Evolutionary conservation across 2,888 invertebrate species (phyloP).

Genomic region (Nemapogon koenigi): DNA sequence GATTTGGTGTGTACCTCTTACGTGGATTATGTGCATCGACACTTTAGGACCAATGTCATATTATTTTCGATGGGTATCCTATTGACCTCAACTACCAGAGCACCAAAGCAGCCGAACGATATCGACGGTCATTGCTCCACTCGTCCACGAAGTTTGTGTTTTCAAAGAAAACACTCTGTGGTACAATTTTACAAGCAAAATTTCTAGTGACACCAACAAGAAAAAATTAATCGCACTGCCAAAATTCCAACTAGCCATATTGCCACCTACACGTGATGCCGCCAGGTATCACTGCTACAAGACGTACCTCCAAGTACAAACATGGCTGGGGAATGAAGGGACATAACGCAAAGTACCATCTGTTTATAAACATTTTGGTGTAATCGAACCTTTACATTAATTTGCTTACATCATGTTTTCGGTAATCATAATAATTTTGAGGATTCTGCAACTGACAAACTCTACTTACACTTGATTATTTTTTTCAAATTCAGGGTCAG

Average conservation of each 20-base stretch:
- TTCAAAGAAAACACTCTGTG: slow-evolving; percentile 4
- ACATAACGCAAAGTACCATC: no score
- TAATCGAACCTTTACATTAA: background rate
- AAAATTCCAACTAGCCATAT: slow-evolving; percentile 3
- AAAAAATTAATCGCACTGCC: slow-evolving; percentile 11
- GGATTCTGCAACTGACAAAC: no score
- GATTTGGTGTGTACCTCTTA: background rate
- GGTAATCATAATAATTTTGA: no score
- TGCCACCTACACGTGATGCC: slow-evolving; percentile 3
- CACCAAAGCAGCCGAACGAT: slow-evolving; percentile 5
- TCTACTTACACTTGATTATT: no score
- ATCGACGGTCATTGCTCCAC: slow-evolving; percentile 1
- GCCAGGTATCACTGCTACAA: slow-evolving; percentile 1
- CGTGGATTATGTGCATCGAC: slow-evolving; percentile 3
- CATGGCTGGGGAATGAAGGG: slow-evolving; percentile 9
- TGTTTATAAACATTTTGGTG: background rate
- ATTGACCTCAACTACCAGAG: background rate
- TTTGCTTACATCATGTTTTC: no score
- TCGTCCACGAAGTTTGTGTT: slow-evolving; percentile 10
- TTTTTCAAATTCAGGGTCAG: no score
- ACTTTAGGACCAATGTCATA: slow-evolving; percentile 4
- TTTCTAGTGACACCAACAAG: slow-evolving; percentile 13
- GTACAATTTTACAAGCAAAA: slow-evolving; percentile 10
- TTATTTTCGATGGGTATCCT: slow-evolving; percentile 6
- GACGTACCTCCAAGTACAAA: slow-evolving; percentile 4